Conservation (phyloP, 2,888 invertebrate genomes). For the Oscheius sp. region DNA sequence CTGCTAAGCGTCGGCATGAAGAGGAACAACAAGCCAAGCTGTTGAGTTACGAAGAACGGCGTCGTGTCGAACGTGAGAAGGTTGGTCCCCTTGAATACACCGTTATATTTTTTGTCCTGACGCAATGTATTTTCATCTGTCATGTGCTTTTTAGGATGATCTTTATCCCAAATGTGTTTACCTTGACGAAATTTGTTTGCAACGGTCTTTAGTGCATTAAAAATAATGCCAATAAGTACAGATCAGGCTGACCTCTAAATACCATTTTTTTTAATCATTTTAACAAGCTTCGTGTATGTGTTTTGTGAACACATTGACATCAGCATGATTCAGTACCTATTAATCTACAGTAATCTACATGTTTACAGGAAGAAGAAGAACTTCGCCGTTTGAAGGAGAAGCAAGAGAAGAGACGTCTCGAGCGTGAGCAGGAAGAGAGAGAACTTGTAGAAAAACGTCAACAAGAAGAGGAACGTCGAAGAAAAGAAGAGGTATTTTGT, state of each 20-base stretch:
- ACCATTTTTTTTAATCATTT: no score
- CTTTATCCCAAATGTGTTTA: background rate
- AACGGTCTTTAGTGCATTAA: no score
- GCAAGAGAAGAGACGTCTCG: constrained; percentile 66
- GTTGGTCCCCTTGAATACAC: background rate
- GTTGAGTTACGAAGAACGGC: constrained; percentile 68
- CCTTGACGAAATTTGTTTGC: constrained; percentile 11
- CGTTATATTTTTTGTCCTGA: background rate
- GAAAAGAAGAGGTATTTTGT: constrained; percentile 56
- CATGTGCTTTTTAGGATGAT: background rate
- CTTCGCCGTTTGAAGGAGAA: constrained; percentile 87
- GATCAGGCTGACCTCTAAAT: background rate
- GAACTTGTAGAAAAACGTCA: constrained; percentile 60
- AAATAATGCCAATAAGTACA: no score
- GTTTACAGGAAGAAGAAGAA: constrained; percentile 60
- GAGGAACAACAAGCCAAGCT: constrained; percentile 68
- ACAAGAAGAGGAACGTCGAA: constrained; percentile 65
- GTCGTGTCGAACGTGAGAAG: constrained; percentile 68
- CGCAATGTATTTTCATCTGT: background rate
- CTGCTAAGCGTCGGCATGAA: constrained; percentile 67
- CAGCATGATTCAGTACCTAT: background rate
- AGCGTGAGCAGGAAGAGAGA: constrained; percentile 67
- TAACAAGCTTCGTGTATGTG: no score
- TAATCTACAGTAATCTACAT: background rate
- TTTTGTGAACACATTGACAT: constrained; percentile 2